phyloP scores from a whole-genome alignment of 2,797 vertebrate species.

The Eutrigla gurnardus region DNA sequence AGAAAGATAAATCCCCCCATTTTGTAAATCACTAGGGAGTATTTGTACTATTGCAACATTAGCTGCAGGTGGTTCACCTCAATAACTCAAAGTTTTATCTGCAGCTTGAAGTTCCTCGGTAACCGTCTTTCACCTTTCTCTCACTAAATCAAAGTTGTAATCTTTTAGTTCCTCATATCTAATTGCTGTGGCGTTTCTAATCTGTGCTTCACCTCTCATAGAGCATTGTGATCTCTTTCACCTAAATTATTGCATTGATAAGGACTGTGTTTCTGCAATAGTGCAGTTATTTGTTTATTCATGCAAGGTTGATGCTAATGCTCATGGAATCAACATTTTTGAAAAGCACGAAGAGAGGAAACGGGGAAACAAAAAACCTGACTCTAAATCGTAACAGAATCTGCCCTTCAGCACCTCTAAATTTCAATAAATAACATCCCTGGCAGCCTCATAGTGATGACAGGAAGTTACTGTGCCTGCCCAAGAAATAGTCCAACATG shows the following conservation, averaged over 20 bases:
- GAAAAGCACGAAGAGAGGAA: no score
- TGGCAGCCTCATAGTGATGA: background rate
- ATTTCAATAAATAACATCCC: background rate
- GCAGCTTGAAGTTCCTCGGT: background rate
- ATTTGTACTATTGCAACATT: slow-evolving; percentile 18
- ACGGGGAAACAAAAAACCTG: no score
- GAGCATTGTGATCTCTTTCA: background rate
- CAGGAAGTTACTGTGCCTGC: background rate
- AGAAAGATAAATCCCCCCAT: slow-evolving; percentile 3
- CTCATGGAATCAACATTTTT: background rate
- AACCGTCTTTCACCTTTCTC: background rate
- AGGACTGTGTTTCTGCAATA: background rate
- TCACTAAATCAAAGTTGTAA: background rate
- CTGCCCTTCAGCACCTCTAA: background rate
- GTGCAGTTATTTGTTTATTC: background rate
- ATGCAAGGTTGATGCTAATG: background rate
- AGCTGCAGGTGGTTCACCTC: slow-evolving; percentile 11
- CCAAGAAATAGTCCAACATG: background rate
- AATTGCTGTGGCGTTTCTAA: background rate
- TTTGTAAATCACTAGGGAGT: slow-evolving; percentile 16
- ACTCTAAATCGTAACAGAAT: no score
- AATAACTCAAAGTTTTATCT: slow-evolving; percentile 21
- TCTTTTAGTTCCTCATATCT: background rate
- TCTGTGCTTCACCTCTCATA: background rate
- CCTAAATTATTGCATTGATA: background rate